These are phyloP conservation scores for Columbina picui DNA, from an alignment of 2,113 vertebrate species.

Conservation along the genomic window DNA sequence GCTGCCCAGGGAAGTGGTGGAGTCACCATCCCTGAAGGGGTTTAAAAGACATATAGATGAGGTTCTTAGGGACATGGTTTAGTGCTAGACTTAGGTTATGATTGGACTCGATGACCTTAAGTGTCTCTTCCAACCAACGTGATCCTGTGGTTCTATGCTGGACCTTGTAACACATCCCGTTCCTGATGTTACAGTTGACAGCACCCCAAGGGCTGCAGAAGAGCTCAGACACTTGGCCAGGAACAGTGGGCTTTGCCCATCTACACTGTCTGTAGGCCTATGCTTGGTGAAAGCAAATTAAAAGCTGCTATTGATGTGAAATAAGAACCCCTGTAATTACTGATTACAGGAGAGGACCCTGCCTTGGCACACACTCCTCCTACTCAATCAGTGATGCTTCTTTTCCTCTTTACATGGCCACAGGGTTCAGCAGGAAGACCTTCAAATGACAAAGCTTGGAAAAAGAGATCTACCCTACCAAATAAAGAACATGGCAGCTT, in stretches of 20 bases:
- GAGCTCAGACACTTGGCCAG: neutral
- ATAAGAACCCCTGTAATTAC: neutral
- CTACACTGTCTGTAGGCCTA: neutral
- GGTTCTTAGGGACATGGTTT: too few relatives aligned
- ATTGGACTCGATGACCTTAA: too few relatives aligned
- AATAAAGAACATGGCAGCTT: neutral
- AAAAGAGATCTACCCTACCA: too few relatives aligned
- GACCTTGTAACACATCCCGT: neutral
- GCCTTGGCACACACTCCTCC: neutral
- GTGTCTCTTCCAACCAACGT: too few relatives aligned
- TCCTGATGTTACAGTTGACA: neutral
- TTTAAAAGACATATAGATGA: too few relatives aligned
- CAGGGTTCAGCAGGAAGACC: neutral
- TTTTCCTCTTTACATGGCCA: neutral
- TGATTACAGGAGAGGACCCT: neutral
- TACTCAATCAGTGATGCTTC: fast-evolving
- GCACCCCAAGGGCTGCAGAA: neutral
- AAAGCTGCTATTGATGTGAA: neutral
- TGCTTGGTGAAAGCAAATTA: neutral
- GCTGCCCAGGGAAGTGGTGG: too few relatives aligned
- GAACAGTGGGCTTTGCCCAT: neutral
- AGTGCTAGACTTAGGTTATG: too few relatives aligned
- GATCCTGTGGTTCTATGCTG: fast-evolving
- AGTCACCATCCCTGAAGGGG: too few relatives aligned
- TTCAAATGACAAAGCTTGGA: neutral